Conservation (phyloP, 2,888 invertebrate species). For the Linyphia triangularis region DNA sequence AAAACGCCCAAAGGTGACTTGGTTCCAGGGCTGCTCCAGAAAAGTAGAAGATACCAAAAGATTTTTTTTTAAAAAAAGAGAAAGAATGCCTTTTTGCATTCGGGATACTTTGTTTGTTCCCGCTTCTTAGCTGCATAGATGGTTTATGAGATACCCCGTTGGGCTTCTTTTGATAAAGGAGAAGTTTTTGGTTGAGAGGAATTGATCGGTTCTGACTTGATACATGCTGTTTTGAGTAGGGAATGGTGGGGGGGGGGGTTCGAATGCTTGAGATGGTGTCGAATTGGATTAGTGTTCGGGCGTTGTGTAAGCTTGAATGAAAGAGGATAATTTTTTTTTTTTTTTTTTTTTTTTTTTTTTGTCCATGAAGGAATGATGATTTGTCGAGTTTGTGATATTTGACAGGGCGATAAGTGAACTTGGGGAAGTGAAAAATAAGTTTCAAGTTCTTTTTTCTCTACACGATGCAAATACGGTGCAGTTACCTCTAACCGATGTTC, state of each 20-base stretch:
- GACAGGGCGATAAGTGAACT: no score
- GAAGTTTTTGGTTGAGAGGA: neutral
- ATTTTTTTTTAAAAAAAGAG: neutral
- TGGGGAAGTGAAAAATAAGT: no score
- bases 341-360: no score
- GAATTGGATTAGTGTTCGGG: neutral
- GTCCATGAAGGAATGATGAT: no score
- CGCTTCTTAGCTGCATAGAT: neutral
- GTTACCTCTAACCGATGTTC: no score
- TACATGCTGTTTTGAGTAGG: conserved; percentile 5
- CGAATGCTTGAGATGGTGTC: neutral
- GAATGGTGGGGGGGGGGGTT: neutral
- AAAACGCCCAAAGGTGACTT: conserved; percentile 4
- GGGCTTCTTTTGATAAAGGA: conserved; percentile 1
- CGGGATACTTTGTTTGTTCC: conserved; percentile 37
- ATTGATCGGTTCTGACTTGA: conserved; percentile 18
- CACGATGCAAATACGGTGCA: no score
- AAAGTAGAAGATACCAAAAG: conserved; percentile 6
- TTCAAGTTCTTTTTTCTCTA: no score
- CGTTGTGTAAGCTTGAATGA: neutral
- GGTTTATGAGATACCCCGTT: conserved; percentile 43
- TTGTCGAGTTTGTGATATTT: no score
- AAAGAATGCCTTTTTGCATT: conserved; percentile 23
- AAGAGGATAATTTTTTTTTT: no score
- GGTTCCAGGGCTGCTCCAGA: neutral